These are phyloP conservation scores for Rhogogaster chlorosoma DNA, from an alignment of 2,888 invertebrate species.

Conservation along the genomic window DNA sequence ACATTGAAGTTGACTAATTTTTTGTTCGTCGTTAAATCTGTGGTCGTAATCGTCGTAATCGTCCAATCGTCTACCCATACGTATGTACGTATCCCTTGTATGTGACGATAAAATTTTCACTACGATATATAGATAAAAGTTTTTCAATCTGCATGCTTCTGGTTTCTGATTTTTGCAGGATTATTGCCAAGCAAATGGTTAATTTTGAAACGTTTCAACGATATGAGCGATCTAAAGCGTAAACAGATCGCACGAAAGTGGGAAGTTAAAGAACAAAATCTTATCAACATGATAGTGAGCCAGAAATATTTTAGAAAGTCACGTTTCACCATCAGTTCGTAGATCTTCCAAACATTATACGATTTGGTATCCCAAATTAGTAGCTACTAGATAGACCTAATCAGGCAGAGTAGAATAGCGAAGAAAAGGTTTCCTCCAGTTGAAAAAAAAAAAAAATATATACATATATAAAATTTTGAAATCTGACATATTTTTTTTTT, in stretches of 20 bases:
- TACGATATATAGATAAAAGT: not conserved
- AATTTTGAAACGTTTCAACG: conserved; percentile 70
- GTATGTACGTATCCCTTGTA: not conserved
- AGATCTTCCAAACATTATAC: not conserved
- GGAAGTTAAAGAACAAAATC: conserved; percentile 69
- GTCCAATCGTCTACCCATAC: not conserved
- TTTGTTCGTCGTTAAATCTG: not conserved
- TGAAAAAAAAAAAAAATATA: not conserved
- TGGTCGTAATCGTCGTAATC: too few relatives aligned
- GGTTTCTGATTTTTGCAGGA: conserved; percentile 68
- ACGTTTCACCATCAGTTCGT: conserved; percentile 28
- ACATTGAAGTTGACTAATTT: not conserved
- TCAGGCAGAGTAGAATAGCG: not conserved
- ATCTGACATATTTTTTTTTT: not conserved
- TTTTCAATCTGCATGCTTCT: conserved; percentile 45
- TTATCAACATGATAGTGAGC: conserved; percentile 58
- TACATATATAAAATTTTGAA: not conserved
- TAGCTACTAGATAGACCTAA: not conserved
- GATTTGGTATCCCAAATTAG: not conserved
- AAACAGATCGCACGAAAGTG: conserved; percentile 74
- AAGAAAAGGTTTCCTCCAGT: not conserved
- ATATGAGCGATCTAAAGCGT: conserved; percentile 73
- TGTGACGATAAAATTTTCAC: not conserved
- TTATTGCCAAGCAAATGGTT: conserved; percentile 72
- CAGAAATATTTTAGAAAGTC: conserved; percentile 48